Conservation (phyloP, 2,888 invertebrate species). For the Allolobophora icterica region DNA sequence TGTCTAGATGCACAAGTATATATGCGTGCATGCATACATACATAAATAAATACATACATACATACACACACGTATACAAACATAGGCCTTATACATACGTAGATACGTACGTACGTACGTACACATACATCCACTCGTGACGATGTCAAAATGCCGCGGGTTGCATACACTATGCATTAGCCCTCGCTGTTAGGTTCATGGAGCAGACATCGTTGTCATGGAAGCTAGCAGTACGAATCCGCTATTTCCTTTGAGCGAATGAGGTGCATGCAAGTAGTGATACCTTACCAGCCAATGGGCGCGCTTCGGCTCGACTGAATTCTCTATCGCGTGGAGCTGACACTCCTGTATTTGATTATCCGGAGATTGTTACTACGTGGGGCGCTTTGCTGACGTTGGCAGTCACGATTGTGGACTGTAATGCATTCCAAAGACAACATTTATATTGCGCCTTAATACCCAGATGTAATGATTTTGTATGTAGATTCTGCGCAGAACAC, state of each 20-base stretch:
- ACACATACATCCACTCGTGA: neutral
- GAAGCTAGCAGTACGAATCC: neutral
- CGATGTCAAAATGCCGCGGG: neutral
- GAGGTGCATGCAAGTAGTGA: neutral
- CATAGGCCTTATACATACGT: too few species aligned
- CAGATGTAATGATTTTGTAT: too few species aligned
- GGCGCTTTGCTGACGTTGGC: too few species aligned
- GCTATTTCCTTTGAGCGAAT: neutral
- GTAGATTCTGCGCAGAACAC: too few species aligned
- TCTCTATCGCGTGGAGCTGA: neutral
- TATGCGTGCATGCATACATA: neutral
- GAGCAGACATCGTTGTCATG: neutral
- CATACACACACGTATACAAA: too few species aligned
- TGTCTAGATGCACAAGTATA: neutral
- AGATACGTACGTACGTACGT: too few species aligned
- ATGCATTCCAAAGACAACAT: too few species aligned
- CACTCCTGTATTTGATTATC: neutral
- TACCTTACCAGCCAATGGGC: neutral
- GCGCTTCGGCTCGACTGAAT: neutral
- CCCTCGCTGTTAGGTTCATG: neutral
- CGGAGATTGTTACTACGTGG: neutral
- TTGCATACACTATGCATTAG: neutral
- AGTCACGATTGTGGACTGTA: too few species aligned
- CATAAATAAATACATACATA: neutral
- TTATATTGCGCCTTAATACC: too few species aligned